Base-by-base conservation (phyloP, 2,797 vertebrate genomes). In the Coregonus ussuriensis region DNA sequence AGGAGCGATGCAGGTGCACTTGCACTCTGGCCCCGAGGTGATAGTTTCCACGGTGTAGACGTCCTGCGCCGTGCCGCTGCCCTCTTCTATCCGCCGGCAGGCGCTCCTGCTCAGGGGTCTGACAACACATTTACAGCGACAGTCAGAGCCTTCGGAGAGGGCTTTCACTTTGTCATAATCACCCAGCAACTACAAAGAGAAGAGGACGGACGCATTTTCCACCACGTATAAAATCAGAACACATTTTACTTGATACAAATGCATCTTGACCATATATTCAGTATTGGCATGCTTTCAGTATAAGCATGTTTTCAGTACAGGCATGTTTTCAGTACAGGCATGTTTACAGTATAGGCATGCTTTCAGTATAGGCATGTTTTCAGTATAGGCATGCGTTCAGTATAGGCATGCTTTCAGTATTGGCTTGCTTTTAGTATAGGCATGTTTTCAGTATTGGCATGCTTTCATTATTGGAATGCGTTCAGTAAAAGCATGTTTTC, bases 151-250 rank as follows among this genome's bases (percentile, higher is more conserved):
- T 92, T 99, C 97, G 0, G 97, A 97, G 86, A 98, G 94, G 0
- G 96, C 96, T 94, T 98, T 97, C 90, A 98, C 96, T 93, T 97
- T 98, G 95, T 98, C 96, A 88, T 97, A 97, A 95, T 98, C 98
- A 89, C 96, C 97, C 93, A 99, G 93, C 88, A 99, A 89, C 98
- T 99, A 92, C 86, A 88, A 93, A 79, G 85, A 85, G 78, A 92
- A 94, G 86, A 94, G 90, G 85, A 94, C 77, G 89, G 29, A 91
- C 81, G 87, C 77, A 71, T 89, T 90, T 91, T 91, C 76, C 84
- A 90, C 74, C 83, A 87, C 65, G 63, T 37, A 88, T 78, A 89
- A 83, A 89, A 83, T 68, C 62, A 83, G 65, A 77, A 65, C 72
- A 83, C 59, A 77, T 71, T 21, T 54, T n/a, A 4, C 29, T 69